Conservation (phyloP, 2,888 invertebrate species). For the Orthosia gothica region DNA sequence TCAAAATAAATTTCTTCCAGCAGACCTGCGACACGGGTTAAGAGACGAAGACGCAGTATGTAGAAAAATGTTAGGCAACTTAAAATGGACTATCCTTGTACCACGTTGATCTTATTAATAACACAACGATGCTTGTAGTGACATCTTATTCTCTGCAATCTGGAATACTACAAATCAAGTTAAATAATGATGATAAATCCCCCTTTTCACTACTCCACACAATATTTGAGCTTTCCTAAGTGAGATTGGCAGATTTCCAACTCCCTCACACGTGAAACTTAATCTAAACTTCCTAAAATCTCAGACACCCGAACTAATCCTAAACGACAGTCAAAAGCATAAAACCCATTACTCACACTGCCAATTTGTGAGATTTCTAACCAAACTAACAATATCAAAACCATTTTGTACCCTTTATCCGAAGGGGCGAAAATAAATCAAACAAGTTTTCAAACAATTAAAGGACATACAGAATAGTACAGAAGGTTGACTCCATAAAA, state of each 20-base stretch:
- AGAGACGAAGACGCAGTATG: too few relatives aligned
- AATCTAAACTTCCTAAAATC: conserved; percentile 3
- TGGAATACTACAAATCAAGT: neutral
- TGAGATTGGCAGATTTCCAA: neutral
- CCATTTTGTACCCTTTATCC: conserved; percentile 27
- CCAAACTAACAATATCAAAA: conserved; percentile 26
- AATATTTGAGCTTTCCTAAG: neutral
- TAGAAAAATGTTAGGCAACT: too few relatives aligned
- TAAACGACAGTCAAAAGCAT: conserved; percentile 1
- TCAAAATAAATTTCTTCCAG: too few relatives aligned
- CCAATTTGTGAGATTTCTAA: conserved; percentile 39
- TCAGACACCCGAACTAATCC: conserved; percentile 12
- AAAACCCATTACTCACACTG: conserved; percentile 25
- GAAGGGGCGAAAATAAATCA: conserved; percentile 51
- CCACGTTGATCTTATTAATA: too few relatives aligned
- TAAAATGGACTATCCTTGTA: too few relatives aligned
- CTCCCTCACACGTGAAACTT: neutral
- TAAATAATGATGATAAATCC: neutral
- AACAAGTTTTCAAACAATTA: conserved; percentile 57
- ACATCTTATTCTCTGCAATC: neutral
- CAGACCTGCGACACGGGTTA: too few relatives aligned
- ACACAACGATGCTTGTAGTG: too few relatives aligned
- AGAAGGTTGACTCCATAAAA: neutral
- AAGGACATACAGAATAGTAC: neutral
- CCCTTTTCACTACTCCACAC: neutral